Evolutionary conservation across 1,140 invertebrate genomes (phyloP), one percentile per base, ranked within the genome.

Genomic region (Bombyx mandarina): DNA sequence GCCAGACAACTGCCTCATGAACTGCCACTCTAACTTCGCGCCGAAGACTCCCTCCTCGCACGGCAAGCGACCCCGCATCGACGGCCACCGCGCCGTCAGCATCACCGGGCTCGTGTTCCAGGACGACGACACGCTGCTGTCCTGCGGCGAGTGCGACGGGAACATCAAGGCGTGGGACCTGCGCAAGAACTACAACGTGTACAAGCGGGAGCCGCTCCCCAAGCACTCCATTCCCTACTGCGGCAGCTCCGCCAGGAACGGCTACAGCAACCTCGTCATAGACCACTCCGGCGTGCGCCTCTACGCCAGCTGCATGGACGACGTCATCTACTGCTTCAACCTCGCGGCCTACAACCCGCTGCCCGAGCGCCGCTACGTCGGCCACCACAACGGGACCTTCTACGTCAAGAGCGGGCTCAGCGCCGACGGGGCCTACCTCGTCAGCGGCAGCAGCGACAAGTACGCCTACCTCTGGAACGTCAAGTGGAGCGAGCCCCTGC

Each of bases 111-210:
- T 97, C 8, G 90, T 91, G 2, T 97, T 96, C 81, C 93, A 95
- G 82, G 92, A 95, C 77, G 91, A 93, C 54, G 85, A 91, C 57
- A 93, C 91, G 10, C 82, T 97, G 7, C 89, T 96, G 43, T 96
- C 95, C 0, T 94, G 94, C 69, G 94, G 94, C 8, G 93, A 94
- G 54, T 93, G 93, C 49, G 95, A 97, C 87, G 95, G 94, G 1
- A 86, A 92, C 47, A 93, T 97, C 7, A 96, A 97, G 82, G 90
- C 95, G 2, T 97, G 96, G 96, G 96, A 97, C 86, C 70, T 96
- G 9, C 79, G 96, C 43, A 94, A 95, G 73, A 94, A 92, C 67
- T 96, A 96, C 69, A 91, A 89, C 3, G 88, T 88, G 8, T 90
- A 92, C 60, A 93, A 92, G 71, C 89, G 90, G 50, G 91, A 93